phyloP scores from a whole-genome alignment of 2,113 vertebrate genomes.

The Ramphastos sulfuratus region DNA sequence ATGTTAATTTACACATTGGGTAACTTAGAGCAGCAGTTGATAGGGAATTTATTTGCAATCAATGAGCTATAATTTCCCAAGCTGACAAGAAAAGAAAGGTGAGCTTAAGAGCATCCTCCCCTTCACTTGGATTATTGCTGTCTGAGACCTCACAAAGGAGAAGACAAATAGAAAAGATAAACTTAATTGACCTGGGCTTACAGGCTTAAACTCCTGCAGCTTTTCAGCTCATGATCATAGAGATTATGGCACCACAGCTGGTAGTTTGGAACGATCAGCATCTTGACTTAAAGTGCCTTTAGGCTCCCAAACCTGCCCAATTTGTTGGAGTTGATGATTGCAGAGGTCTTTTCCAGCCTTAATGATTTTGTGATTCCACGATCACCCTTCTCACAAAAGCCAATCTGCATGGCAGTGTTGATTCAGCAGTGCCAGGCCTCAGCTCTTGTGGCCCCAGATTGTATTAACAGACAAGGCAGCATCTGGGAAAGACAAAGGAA shows the following conservation, averaged over 20 bases:
- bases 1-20: background rate
- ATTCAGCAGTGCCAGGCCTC: background rate
- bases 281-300: background rate
- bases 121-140: background rate
- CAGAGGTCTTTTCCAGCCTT: too few relatives aligned
- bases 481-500: background rate
- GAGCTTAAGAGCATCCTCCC: background rate
- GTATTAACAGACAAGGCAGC: background rate
- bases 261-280: background rate
- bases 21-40: background rate
- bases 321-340: background rate
- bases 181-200: conserved; percentile 47
- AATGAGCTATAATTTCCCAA: conserved; percentile 7
- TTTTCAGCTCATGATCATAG: background rate
- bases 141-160: background rate
- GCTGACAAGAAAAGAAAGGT: background rate
- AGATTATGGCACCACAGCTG: background rate
- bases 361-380: too few relatives aligned
- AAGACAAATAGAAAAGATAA: conserved; percentile 10
- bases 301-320: background rate
- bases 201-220: background rate
- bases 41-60: background rate
- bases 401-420: background rate
- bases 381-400: background rate
- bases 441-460: background rate